Conservation (phyloP, 2,888 invertebrate genomes). For the Erebia epiphron region DNA sequence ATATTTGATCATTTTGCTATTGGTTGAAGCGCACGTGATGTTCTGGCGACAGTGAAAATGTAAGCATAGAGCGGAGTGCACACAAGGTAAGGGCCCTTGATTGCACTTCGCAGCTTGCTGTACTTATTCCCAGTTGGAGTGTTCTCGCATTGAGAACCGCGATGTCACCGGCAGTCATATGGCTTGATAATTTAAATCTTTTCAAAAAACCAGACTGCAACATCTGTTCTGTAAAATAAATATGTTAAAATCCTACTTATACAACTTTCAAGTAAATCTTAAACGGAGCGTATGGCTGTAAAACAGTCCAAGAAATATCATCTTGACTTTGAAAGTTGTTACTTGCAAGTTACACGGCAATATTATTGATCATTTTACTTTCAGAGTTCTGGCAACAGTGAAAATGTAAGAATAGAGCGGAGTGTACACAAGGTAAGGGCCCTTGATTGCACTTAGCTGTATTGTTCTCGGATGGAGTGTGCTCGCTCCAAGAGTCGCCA, state of each 20-base stretch:
- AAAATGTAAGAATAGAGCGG: constrained; percentile 17
- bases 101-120: constrained; percentile 45
- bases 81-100: constrained; percentile 54
- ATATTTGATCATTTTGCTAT: not conserved
- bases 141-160: constrained; percentile 27
- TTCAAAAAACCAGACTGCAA: too few relatives aligned
- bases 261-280: too few relatives aligned
- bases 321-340: too few relatives aligned
- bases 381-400: constrained; percentile 25
- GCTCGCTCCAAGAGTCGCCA: constrained; percentile 23
- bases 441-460: constrained; percentile 51
- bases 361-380: not conserved
- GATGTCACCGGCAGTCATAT: constrained; percentile 22
- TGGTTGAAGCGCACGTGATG: constrained; percentile 16
- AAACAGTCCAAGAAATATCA: too few relatives aligned
- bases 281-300: too few relatives aligned
- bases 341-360: too few relatives aligned
- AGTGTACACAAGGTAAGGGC: constrained; percentile 48
- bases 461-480: constrained; percentile 40
- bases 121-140: constrained; percentile 40
- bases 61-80: constrained; percentile 20
- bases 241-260: too few relatives aligned
- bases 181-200: not conserved
- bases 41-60: constrained; percentile 26
- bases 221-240: too few relatives aligned